Percentiles rank a stretch among this genome's conserved stretches.
phyloP scores from a whole-genome alignment of 2,797 vertebrate species.

The Hydrolagus colliei region DNA sequence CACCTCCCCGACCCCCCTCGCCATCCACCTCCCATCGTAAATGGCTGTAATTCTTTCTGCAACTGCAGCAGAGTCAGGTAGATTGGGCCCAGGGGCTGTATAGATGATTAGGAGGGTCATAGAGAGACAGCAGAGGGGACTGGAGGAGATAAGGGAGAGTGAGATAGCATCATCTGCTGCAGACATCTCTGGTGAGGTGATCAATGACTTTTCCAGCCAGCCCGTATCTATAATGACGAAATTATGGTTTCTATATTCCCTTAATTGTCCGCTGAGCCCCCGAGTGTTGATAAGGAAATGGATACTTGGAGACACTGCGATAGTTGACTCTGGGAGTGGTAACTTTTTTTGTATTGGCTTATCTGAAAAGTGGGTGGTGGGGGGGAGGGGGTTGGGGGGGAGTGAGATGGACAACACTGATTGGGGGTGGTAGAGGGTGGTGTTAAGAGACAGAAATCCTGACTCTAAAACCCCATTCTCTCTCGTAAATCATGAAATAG shows the following conservation, averaged over 20 bases:
- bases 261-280: slow-evolving; percentile 26
- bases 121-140: slow-evolving; percentile 16
- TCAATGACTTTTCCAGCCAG: slow-evolving; percentile 19
- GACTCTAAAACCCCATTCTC: slow-evolving; percentile 12
- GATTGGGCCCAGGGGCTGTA: slow-evolving; percentile 16
- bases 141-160: slow-evolving; percentile 19
- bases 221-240: slow-evolving; percentile 27
- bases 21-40: background rate
- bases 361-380: background rate
- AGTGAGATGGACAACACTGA: slow-evolving; percentile 9
- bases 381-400: background rate
- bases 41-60: background rate
- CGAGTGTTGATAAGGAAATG: slow-evolving; percentile 26
- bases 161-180: slow-evolving; percentile 27
- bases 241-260: slow-evolving; percentile 31
- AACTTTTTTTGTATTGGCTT: slow-evolving; percentile 3
- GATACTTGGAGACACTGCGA: slow-evolving; percentile 25
- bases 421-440: background rate
- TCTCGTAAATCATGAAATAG: background rate
- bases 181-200: slow-evolving; percentile 17
- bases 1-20: too few relatives aligned
- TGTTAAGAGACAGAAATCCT: background rate
- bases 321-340: slow-evolving; percentile 10
- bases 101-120: slow-evolving; percentile 5
- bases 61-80: slow-evolving; percentile 11